Base-by-base conservation (phyloP, 2,797 vertebrate species). In the Oryzias dopingdopingensis region DNA sequence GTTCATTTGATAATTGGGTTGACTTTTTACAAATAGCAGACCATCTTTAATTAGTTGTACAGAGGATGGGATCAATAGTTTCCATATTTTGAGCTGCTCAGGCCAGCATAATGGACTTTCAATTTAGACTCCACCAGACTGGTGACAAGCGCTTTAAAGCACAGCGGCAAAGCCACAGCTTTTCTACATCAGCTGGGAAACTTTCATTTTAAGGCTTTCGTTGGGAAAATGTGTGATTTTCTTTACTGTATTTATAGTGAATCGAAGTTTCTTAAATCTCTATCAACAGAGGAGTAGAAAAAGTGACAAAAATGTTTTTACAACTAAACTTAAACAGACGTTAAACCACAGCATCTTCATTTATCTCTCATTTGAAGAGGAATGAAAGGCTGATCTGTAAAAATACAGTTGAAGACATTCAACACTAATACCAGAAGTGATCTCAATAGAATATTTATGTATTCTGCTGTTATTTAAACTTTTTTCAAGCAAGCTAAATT, bases 1-100 rank as follows among this genome's bases (percentile, higher is more conserved):
- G 87, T 76, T 89, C 89, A 88, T 87, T 83, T 83, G 48, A 70
- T 89, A 88, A 90, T 88, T 85, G 86, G 86, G 78, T 89, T 89
- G 90, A 90, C 88, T 90, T 88, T 88, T 90, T 82, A 88, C 87
- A 88, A 90, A 90, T 88, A 91, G 83, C 67, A 52, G 67, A 62
- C 69, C 74, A 65, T 89, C 83, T 70, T 87, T 90, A 88, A 87
- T 86, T 90, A 77, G 71, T 72, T 80, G 84, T 55, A 76, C 77
- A 74, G 66, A 78, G 72, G 57, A 62, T 48, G 60, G 1, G 45
- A 84, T 89, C 86, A 86, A 89, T 75, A 86, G 60, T 86, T 91
- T 76, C 80, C 74, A 72, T 42, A 23, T 90, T 91, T 84, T 79
- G 67, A 79, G 82, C 77, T 49, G 72, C 56, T 46, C 22, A 14